Evolutionary conservation across 2,888 invertebrate species (phyloP), one percentile per base, ranked within the genome.

Genomic region (Netelia inedita): DNA sequence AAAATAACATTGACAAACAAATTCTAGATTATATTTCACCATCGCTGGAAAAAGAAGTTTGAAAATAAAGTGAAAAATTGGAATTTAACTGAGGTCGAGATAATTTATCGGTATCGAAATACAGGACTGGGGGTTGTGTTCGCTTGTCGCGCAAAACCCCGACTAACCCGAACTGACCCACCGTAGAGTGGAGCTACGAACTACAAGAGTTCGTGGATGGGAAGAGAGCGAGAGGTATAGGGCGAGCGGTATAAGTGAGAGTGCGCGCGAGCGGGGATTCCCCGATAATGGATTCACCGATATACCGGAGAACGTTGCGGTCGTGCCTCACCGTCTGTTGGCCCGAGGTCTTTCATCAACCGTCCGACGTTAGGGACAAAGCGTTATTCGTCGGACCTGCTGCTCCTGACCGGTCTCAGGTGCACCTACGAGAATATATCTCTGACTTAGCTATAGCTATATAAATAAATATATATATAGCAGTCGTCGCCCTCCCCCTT

Each of bases 211-310:
- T 66, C 21, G 23, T 41, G 19, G 35, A 61, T 8, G 55, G 23
- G 59, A 46, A 57, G 72, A 57, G 57, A 21, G 14, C 2, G 41
- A 59, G 59, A 66, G 35, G 14, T 10, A 46, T 10, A 11, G 46
- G 16, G 11, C 35, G 53, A n/a, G 19, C 3, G 65, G 50, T 35
- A 41, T 35, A 41, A 65, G 65, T 41, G 66, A 23, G 57, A 53
- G 61, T 14, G 57, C 59, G 69, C 28, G 19, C 23, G 57, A 68
- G 66, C 10, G 46, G 14, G 57, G 68, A 50, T 21, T 41, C 50
- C 50, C 79, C 85, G 82, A 85, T 82, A 82, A 85, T 85, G 79
- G 85, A 85, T 85, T 85, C 85, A 66, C 85, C 82, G 59, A 85
- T 85, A 79, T 55, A 65, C 65, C 9, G 71, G 79, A 63, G 71